Evolutionary conservation across 1,140 invertebrate species (phyloP).

Genomic region (Drosophila tropicalis): DNA sequence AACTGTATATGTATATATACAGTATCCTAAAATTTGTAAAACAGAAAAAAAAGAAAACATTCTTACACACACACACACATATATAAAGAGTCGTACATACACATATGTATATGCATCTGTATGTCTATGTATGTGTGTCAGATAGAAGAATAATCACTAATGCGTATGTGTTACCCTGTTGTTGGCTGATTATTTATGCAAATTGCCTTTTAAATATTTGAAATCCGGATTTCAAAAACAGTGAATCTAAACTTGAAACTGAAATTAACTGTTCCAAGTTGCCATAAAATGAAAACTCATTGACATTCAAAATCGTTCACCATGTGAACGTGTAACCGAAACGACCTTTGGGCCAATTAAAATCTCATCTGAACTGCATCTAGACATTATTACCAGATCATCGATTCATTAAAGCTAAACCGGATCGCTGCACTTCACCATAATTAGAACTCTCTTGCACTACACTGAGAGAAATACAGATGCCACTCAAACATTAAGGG

Average conservation of each 20-base stretch:
- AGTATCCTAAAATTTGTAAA: no score
- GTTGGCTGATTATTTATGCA: slow-evolving; percentile 34
- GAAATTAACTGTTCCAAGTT: slow-evolving; percentile 6
- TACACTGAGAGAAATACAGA: neutral
- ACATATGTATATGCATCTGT: no score
- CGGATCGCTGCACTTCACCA: slow-evolving; percentile 2
- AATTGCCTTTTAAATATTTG: slow-evolving; percentile 15
- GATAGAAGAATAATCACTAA: slow-evolving; percentile 18
- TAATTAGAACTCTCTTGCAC: slow-evolving; percentile 4
- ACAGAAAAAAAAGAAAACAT: no score
- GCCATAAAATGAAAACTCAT: slow-evolving; percentile 28
- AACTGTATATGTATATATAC: no score
- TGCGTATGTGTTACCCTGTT: slow-evolving; percentile 30
- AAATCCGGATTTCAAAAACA: neutral
- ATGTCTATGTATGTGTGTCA: no score
- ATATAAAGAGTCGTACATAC: no score
- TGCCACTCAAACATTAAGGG: no score
- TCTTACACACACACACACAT: no score
- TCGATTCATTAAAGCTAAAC: neutral
- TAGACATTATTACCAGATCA: neutral
- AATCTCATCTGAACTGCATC: neutral
- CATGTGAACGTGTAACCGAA: no score
- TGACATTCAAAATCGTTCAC: neutral
- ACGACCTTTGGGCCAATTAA: slow-evolving; percentile 19
- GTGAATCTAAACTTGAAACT: slow-evolving; percentile 15